Evolutionary conservation across 2,113 vertebrate species (phyloP).

Genomic region (Myocastor coypus): DNA sequence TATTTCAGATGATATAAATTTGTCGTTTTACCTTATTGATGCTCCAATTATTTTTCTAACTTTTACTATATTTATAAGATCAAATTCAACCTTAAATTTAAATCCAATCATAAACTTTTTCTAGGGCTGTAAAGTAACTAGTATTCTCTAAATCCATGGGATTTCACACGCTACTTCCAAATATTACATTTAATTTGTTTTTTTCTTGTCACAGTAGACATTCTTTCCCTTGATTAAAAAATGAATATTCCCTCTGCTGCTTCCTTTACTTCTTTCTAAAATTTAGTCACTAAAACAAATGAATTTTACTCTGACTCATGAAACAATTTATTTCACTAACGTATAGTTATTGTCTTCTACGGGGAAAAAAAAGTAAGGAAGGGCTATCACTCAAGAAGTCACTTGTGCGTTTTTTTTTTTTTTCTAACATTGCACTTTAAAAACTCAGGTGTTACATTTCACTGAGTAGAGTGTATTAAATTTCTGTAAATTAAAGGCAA

Average conservation of each 20-base stretch:
- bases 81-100: constrained; percentile 33
- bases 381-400: neutral
- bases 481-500: constrained; percentile 52
- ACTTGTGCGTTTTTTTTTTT: constrained; percentile 36
- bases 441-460: constrained; percentile 38
- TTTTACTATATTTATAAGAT: constrained; percentile 46
- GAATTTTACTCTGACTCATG: constrained; percentile 14
- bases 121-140: constrained; percentile 5
- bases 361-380: constrained; percentile 29
- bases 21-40: neutral
- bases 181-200: constrained; percentile 25
- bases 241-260: neutral
- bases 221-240: constrained; percentile 17
- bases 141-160: neutral
- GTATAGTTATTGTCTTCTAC: constrained; percentile 34
- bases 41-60: constrained; percentile 9
- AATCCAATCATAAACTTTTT: constrained; percentile 42
- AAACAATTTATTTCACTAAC: constrained; percentile 38
- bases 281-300: constrained; percentile 22
- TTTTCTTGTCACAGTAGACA: constrained; percentile 15
- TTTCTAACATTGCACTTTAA: constrained; percentile 31
- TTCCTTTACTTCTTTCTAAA: constrained; percentile 38
- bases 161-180: constrained; percentile 8
- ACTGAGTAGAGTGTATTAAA: neutral
- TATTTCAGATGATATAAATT: constrained; percentile 48